Evolutionary conservation across 2,888 invertebrate genomes (phyloP).

Genomic region (Nomada ferruginata): DNA sequence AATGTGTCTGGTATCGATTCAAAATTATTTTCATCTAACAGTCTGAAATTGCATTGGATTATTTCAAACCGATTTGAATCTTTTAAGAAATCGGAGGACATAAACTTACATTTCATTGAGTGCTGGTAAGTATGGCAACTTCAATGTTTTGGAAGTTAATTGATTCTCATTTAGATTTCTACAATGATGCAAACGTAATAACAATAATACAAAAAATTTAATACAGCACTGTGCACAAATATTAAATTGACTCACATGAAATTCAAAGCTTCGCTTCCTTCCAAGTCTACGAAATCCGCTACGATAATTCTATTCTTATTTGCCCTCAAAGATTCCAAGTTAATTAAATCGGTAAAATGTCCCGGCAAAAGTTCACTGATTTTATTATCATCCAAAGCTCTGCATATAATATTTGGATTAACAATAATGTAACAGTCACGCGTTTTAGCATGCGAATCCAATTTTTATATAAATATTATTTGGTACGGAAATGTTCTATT

Average conservation of each 20-base stretch:
- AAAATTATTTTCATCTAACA: slow-evolving; percentile 84
- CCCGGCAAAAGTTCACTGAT: slow-evolving; percentile 81
- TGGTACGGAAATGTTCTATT: too few relatives aligned
- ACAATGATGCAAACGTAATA: neutral
- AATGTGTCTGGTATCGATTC: slow-evolving; percentile 83
- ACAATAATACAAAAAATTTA: neutral
- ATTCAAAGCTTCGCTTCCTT: slow-evolving; percentile 81
- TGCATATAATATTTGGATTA: slow-evolving; percentile 54
- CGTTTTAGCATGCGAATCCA: neutral
- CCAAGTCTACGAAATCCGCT: slow-evolving; percentile 84
- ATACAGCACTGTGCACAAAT: too few relatives aligned
- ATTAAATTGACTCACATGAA: slow-evolving; percentile 81
- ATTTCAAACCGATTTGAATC: neutral
- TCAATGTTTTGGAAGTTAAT: slow-evolving; percentile 83
- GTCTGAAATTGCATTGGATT: slow-evolving; percentile 77
- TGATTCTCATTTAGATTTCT: slow-evolving; percentile 85
- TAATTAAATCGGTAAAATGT: slow-evolving; percentile 83
- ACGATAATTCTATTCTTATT: slow-evolving; percentile 84
- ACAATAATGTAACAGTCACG: too few relatives aligned
- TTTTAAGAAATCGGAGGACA: neutral
- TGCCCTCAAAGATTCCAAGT: slow-evolving; percentile 84
- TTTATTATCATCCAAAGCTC: slow-evolving; percentile 81
- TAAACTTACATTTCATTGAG: slow-evolving; percentile 85
- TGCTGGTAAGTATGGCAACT: slow-evolving; percentile 84
- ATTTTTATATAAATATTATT: neutral